Percentiles rank a stretch among this genome's conserved stretches.
Conservation (phyloP, 2,797 vertebrate species). For the Fringilla coelebs region DNA sequence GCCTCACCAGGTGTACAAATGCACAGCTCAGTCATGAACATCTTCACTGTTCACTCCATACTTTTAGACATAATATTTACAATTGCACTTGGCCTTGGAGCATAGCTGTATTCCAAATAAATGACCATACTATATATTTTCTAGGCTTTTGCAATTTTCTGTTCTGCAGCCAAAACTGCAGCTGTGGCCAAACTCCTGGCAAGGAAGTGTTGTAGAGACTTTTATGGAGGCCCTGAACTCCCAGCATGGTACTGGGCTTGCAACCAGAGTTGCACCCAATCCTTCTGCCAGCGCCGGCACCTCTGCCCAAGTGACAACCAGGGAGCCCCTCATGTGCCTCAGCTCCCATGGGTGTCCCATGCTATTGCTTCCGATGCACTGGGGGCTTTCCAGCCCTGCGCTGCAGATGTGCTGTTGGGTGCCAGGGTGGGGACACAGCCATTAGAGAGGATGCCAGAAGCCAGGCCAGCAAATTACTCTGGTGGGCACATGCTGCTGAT, state of each 20-base stretch:
- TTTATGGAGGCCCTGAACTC: background rate
- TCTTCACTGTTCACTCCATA: background rate
- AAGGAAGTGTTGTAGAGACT: background rate
- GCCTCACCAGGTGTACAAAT: background rate
- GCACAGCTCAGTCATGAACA: background rate
- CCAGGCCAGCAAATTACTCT: background rate
- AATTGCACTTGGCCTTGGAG: background rate
- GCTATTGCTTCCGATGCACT: fast-evolving
- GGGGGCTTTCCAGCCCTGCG: background rate
- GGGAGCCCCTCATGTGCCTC: background rate
- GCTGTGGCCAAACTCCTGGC: background rate
- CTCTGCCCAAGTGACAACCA: background rate
- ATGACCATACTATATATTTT: background rate
- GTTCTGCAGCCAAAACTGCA: background rate
- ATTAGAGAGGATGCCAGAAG: background rate
- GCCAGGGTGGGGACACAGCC: background rate
- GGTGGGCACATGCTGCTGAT: background rate
- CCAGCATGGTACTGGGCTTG: background rate
- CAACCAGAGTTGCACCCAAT: background rate
- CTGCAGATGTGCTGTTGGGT: background rate
- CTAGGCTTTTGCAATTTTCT: background rate
- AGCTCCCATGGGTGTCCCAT: background rate
- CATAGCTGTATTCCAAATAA: background rate
- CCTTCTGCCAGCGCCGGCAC: background rate
- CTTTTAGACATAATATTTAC: slow-evolving; percentile 20